A percentile compares a stretch with the other conserved stretches of the same genome.
Conservation (phyloP, 2,888 invertebrate genomes). For the Nowickia ferox region DNA sequence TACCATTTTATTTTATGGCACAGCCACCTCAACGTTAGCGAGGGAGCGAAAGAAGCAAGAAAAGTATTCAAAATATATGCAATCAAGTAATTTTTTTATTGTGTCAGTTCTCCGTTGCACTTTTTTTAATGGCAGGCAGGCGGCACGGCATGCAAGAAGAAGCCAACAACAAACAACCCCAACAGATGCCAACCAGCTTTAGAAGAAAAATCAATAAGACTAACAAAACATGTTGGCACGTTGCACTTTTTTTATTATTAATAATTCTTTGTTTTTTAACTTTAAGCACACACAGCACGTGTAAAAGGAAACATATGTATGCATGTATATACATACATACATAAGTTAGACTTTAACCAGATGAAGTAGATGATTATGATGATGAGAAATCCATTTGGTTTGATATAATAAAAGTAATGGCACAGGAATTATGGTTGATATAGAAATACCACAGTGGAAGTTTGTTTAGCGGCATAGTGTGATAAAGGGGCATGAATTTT, state of each 20-base stretch:
- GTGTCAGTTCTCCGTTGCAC: conserved; percentile 22
- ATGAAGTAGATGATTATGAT: conserved; percentile 27
- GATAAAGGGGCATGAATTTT: neutral
- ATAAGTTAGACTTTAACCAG: conserved; percentile 49
- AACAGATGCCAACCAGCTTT: conserved; percentile 47
- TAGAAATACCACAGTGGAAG: conserved; percentile 12
- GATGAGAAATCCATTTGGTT: conserved; percentile 27
- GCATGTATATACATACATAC: neutral
- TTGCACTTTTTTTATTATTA: conserved; percentile 21
- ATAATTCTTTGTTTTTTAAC: conserved; percentile 11
- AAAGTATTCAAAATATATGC: conserved; percentile 16
- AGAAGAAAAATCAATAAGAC: conserved; percentile 13
- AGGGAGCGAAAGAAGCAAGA: neutral
- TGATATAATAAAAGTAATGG: conserved; percentile 49
- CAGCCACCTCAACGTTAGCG: neutral
- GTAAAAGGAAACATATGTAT: conserved; percentile 13
- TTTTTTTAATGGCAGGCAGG: conserved; percentile 21
- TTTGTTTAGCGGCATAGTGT: neutral
- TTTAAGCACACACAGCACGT: conserved; percentile 45
- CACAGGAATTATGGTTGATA: conserved; percentile 52
- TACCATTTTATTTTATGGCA: conserved; percentile 17
- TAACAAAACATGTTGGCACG: conserved; percentile 54
- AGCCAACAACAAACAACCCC: conserved; percentile 22
- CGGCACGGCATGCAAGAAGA: neutral
- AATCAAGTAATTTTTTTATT: conserved; percentile 29